These are phyloP conservation scores for Parotocinclus haroldoi DNA, from an alignment of 2,797 vertebrate species.

Conservation along the genomic window DNA sequence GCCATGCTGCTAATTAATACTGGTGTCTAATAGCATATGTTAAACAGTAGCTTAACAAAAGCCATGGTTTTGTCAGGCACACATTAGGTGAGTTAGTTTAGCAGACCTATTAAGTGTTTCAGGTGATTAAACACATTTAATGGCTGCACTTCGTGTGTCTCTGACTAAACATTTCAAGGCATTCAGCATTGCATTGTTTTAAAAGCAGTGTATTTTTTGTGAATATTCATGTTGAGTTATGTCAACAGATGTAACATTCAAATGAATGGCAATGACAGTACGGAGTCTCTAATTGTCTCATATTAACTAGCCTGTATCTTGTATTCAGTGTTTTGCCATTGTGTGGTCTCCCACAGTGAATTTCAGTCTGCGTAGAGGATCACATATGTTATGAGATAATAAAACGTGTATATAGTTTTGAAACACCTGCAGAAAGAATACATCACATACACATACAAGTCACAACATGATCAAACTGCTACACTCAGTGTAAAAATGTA, in stretches of 20 bases:
- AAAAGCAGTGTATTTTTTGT: no score
- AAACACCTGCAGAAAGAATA: neutral
- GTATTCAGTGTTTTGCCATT: constrained; percentile 9
- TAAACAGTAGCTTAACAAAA: constrained; percentile 6
- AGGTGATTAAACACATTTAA: no score
- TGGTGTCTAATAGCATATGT: constrained; percentile 10
- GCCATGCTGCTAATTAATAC: constrained; percentile 25
- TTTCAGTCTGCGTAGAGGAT: constrained; percentile 22
- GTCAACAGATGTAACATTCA: no score
- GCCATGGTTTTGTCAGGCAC: neutral
- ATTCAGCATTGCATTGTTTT: no score
- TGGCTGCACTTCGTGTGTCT: no score
- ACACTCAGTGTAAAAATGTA: neutral
- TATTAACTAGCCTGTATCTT: no score
- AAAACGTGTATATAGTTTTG: constrained; percentile 20
- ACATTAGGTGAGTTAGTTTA: no score
- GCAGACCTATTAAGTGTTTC: no score
- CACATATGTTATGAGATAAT: constrained; percentile 30
- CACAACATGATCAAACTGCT: constrained; percentile 2
- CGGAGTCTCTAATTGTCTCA: no score
- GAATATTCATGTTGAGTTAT: no score
- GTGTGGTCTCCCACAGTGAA: constrained; percentile 2
- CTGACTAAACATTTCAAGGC: no score
- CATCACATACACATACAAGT: neutral
- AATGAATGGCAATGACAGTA: no score